Evolutionary conservation across 2,113 vertebrate genomes (phyloP).

Genomic region (Otocyon megalotis): DNA sequence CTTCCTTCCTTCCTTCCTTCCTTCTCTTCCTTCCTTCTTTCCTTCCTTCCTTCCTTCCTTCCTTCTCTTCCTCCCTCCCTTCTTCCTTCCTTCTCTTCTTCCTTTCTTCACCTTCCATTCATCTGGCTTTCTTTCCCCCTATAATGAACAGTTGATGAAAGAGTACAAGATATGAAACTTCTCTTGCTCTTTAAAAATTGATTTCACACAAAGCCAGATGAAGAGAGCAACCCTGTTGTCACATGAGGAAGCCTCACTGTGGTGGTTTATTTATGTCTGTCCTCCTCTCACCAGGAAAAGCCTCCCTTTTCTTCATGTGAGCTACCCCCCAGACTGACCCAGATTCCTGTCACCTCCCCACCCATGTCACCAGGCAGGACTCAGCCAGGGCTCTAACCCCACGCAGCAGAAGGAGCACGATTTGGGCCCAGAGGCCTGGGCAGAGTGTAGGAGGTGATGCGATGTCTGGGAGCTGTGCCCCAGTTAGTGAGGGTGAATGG

Average conservation of each 20-base stretch:
- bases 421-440: not conserved
- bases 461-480: not conserved
- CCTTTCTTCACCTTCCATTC: not conserved
- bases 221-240: not conserved
- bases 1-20: no score
- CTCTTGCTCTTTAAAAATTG: not conserved
- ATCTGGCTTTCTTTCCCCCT: not conserved
- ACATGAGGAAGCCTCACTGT: not conserved
- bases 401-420: rapidly evolving
- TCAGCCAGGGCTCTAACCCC: not conserved
- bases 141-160: not conserved
- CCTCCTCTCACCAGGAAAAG: no score
- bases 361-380: rapidly evolving
- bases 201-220: not conserved
- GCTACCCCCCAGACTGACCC: not conserved
- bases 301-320: not conserved
- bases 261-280: not conserved
- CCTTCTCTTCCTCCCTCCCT: no score
- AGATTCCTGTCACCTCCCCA: not conserved
- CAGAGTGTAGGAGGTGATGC: not conserved
- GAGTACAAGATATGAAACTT: not conserved
- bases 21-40: no score
- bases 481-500: constrained; percentile 1
- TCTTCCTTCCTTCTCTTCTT: rapidly evolving
- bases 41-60: no score